A percentile compares a stretch with the other conserved stretches of the same genome.
These are phyloP conservation scores for Poecilobothrus nobilitatus DNA, from an alignment of 2,888 invertebrate species.

Conservation along the genomic window DNA sequence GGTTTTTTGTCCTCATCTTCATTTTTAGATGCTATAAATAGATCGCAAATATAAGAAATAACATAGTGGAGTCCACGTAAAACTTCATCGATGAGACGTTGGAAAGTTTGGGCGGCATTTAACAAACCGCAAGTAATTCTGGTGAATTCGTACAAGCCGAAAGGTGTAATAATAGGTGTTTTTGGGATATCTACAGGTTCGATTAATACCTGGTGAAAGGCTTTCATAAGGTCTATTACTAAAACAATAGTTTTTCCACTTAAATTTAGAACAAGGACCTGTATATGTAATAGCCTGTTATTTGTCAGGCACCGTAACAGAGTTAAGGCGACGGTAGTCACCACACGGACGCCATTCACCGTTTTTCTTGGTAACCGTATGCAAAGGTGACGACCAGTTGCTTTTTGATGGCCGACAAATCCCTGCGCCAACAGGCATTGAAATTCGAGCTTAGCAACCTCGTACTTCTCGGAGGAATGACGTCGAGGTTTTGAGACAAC, in stretches of 20 bases:
- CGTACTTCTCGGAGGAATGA: neutral
- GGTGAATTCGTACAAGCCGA: neutral
- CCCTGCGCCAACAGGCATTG: neutral
- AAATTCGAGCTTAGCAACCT: neutral
- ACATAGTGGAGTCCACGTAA: neutral
- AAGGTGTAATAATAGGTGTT: neutral
- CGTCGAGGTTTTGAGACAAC: neutral
- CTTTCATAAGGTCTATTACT: neutral
- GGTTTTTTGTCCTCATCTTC: no score
- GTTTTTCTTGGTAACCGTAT: no score
- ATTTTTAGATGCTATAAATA: no score
- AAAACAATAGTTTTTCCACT: no score
- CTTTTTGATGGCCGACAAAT: conserved; percentile 3
- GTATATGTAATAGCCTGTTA: no score
- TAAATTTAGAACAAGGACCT: no score
- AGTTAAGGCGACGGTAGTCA: no score
- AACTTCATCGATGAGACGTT: neutral
- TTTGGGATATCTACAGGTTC: neutral
- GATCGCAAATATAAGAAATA: no score
- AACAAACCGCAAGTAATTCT: neutral
- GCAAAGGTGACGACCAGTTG: neutral
- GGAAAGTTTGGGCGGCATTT: neutral
- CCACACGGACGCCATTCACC: no score
- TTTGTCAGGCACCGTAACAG: no score
- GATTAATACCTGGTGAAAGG: neutral